Conservation (phyloP, 64 coral and sea anemone genomes). For the Cladopsammia gracilis region DNA sequence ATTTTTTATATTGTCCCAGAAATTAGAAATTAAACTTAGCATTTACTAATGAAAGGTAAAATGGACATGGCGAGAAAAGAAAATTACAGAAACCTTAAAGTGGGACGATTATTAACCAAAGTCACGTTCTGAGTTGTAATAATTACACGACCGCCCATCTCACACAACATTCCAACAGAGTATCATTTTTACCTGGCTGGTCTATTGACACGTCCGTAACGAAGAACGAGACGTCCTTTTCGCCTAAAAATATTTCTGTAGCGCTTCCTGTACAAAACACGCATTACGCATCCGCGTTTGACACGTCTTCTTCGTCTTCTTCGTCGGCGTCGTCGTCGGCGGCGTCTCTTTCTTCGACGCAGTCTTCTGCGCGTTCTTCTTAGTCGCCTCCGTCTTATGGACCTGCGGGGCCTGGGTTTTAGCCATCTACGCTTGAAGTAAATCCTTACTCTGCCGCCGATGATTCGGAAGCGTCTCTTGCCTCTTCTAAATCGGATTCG, state of each 20-base stretch:
- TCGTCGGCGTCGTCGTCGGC: conserved; percentile 20
- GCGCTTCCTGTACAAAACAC: background rate
- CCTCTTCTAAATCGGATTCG: background rate
- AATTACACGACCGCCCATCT: background rate
- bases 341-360: conserved; percentile 21
- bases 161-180: background rate
- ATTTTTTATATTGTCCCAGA: too few relatives aligned
- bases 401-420: background rate
- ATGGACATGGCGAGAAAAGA: background rate
- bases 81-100: background rate
- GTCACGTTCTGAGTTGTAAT: too few relatives aligned
- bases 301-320: background rate
- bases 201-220: background rate
- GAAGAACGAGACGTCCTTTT: background rate
- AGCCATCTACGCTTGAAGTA: background rate
- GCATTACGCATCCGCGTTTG: conserved; percentile 5
- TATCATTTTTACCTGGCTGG: background rate
- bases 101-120: too few relatives aligned
- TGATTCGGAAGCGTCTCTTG: background rate
- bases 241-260: background rate
- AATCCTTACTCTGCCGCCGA: background rate
- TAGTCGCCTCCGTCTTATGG: background rate
- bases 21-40: too few relatives aligned
- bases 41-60: too few relatives aligned
- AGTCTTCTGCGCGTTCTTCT: conserved; percentile 10